Evolutionary conservation across 2,888 invertebrate genomes (phyloP), one percentile per base, ranked within the genome.

Genomic region (Amblyteles armatorius): DNA sequence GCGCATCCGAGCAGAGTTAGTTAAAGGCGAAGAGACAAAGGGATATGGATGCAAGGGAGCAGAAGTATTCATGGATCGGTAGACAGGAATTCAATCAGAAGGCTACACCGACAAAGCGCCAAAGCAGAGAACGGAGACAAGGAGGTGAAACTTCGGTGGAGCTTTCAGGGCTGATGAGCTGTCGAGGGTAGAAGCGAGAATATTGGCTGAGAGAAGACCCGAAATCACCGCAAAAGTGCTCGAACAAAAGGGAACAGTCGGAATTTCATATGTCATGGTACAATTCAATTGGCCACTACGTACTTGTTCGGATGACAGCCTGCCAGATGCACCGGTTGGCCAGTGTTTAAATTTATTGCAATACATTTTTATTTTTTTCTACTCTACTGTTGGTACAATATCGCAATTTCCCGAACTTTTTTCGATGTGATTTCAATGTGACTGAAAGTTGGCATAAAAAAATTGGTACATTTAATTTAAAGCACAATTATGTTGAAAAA

Each of bases 21-120:
- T 16, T n/a, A 72, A 36, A 63, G 13, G 55, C 63, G 68, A 29
- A 55, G 68, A 44, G 74, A 55, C 79, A 74, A 81, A 82, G 69
- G 80, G 76, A 67, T 52, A 72, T 40, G 60, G 48, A 69, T 29
- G 36, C n/a, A 36, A 65, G 29, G 65, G 9, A 33, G 60, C 22
- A 50, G 36, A 57, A 71, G 44, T 67, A 48, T 72, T 63, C 44
- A 73, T 69, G 79, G 65, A 60, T 73, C 83, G 40, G 50, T 68
- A 63, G n/a, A 40, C 40, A 48, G 44, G 67, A 80, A 78, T 69
- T 84, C 48, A 57, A 72, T 72, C 57, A 48, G 7, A 78, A 55
- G 55, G 57, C 19, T 63, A 78, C 44, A 55, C 44, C 72, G 33
- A 50, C 82, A 78, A 73, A 52, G 57, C 69, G 82, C 68, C 55